Conservation (phyloP, 2,888 invertebrate genomes). For the Chrysina gloriosa region DNA sequence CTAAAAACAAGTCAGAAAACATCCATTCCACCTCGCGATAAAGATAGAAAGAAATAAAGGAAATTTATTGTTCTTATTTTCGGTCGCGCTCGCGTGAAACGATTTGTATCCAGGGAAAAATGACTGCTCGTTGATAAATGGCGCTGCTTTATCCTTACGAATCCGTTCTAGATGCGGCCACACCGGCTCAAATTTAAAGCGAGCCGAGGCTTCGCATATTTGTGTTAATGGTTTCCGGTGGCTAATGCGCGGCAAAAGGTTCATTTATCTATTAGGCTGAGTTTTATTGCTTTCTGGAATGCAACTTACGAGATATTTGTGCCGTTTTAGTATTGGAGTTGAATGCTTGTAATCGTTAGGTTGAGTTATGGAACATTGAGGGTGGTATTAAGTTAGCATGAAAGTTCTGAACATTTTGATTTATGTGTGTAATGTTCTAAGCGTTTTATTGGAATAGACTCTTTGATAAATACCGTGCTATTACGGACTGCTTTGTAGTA, state of each 20-base stretch:
- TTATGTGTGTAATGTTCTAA: no score
- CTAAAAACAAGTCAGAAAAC: conserved; percentile 11
- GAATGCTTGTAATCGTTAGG: no score
- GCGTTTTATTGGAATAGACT: no score
- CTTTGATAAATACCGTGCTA: no score
- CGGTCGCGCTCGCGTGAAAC: conserved; percentile 6
- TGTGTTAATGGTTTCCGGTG: conserved; percentile 54
- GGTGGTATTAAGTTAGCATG: no score
- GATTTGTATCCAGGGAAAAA: conserved; percentile 14
- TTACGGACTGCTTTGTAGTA: no score
- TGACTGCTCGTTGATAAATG: conserved; percentile 21
- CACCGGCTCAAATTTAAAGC: conserved; percentile 4
- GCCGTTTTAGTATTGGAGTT: no score
- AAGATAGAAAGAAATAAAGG: conserved; percentile 17
- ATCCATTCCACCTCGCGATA: conserved; percentile 5
- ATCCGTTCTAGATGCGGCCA: conserved; percentile 30
- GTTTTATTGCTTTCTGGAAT: conserved; percentile 3
- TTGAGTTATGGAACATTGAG: no score
- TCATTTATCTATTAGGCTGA: conserved; percentile 48
- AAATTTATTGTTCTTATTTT: conserved; percentile 17
- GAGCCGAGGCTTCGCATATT: conserved; percentile 50
- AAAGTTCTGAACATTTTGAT: no score
- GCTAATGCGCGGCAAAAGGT: conserved; percentile 51
- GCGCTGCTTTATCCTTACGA: conserved; percentile 10
- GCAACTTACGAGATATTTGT: not conserved